Evolutionary conservation across 2,888 invertebrate species (phyloP).

Genomic region (Punctoribates punctum): DNA sequence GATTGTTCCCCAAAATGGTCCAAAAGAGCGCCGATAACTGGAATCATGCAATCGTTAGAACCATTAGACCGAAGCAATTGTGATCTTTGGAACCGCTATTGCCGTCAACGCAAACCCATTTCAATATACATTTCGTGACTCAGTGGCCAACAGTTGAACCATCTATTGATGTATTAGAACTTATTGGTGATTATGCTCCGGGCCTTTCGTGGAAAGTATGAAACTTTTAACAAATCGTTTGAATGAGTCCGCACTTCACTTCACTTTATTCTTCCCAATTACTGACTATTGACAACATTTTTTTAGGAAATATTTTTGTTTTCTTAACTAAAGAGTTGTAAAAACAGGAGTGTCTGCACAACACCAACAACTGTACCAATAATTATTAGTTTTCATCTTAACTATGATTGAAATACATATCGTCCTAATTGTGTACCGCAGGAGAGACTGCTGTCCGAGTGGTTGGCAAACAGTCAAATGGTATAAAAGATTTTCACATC

Average conservation of each 20-base stretch:
- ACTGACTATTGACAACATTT: conserved; percentile 13
- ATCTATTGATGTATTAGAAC: conserved; percentile 17
- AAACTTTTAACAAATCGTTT: conserved; percentile 11
- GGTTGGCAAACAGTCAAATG: too few species aligned
- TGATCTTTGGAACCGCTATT: conserved; percentile 7
- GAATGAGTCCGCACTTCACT: neutral
- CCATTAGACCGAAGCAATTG: conserved; percentile 19
- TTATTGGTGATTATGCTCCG: conserved; percentile 16
- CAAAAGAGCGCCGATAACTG: conserved; percentile 24
- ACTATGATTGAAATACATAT: neutral
- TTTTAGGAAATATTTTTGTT: conserved; percentile 16
- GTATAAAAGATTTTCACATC: too few species aligned
- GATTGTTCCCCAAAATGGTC: neutral
- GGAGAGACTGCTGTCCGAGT: neutral
- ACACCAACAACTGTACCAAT: neutral
- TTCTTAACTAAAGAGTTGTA: conserved; percentile 37
- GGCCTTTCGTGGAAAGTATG: conserved; percentile 27
- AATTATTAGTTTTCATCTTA: neutral
- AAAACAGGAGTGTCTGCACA: conserved; percentile 31
- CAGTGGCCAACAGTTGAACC: conserved; percentile 6
- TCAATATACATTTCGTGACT: conserved; percentile 28
- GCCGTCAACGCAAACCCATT: conserved; percentile 9
- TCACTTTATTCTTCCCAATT: neutral
- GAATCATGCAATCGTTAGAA: conserved; percentile 25
- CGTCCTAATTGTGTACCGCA: neutral